Percentiles rank a stretch among this genome's conserved stretches.
Conservation (phyloP, 2,113 vertebrate genomes). For the Equus przewalskii region DNA sequence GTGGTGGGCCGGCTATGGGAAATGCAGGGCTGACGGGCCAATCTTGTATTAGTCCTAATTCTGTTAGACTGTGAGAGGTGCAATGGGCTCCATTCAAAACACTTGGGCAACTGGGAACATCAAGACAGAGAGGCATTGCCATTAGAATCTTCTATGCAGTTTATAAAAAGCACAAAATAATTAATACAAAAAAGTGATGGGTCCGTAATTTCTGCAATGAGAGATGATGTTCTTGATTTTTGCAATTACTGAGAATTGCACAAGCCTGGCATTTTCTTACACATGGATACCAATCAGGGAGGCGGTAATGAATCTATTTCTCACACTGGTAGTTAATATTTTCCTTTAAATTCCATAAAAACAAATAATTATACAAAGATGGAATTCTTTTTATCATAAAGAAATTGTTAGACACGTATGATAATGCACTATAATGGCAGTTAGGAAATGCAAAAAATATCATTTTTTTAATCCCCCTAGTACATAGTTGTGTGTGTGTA, state of each 20-base stretch:
- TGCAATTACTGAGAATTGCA: background rate
- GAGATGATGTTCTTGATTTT: background rate
- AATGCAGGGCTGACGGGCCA: background rate
- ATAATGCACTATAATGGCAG: background rate
- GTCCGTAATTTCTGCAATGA: background rate
- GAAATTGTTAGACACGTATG: background rate
- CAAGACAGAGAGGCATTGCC: background rate
- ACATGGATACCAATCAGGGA: background rate
- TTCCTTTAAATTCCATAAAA: background rate
- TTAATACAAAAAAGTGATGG: background rate
- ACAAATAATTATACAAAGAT: background rate
- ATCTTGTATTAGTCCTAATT: background rate
- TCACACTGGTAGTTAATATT: background rate
- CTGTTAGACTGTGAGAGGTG: background rate
- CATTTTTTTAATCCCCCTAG: background rate
- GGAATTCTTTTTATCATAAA: background rate
- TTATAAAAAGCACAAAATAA: background rate
- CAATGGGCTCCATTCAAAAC: background rate
- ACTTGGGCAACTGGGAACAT: background rate
- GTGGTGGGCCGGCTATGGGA: accelerated
- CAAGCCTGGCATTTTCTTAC: background rate
- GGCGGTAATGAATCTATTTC: background rate
- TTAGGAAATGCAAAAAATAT: background rate
- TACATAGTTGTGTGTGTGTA: too few relatives aligned
- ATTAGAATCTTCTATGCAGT: background rate